phyloP scores from a whole-genome alignment of 1,140 invertebrate genomes.

The Orussus abietinus region DNA sequence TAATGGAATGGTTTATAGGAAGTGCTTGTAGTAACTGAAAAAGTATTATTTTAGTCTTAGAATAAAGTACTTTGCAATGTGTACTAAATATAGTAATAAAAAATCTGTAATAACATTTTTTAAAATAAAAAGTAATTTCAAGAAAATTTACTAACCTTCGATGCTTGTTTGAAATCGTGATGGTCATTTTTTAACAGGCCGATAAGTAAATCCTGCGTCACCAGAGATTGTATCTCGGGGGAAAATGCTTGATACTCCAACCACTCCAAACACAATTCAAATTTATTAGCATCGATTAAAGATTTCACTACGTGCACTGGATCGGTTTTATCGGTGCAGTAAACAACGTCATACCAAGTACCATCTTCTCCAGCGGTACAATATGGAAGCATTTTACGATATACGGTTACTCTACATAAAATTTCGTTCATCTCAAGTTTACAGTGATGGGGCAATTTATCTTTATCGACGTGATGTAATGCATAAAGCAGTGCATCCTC shows the following conservation, averaged over 20 bases:
- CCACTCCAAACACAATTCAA: constrained; percentile 62
- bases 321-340: constrained; percentile 41
- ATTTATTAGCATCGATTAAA: constrained; percentile 48
- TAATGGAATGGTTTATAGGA: constrained; percentile 53
- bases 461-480: constrained; percentile 28
- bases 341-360: constrained; percentile 51
- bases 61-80: constrained; percentile 22
- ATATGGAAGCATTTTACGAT: constrained; percentile 47
- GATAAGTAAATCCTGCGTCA: constrained; percentile 36
- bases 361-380: constrained; percentile 25
- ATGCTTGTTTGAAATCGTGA: constrained; percentile 33
- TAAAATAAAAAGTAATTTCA: constrained; percentile 13
- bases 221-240: constrained; percentile 35
- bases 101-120: constrained; percentile 3
- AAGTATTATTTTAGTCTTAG: constrained; percentile 16
- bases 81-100: constrained; percentile 20
- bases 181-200: constrained; percentile 37
- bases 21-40: constrained; percentile 51
- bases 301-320: constrained; percentile 34
- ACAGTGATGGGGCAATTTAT: constrained; percentile 42
- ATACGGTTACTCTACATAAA: constrained; percentile 44
- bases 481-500: constrained; percentile 30
- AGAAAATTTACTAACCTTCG: constrained; percentile 28
- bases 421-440: constrained; percentile 43
- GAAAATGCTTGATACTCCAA: constrained; percentile 51